Evolutionary conservation across 2,888 invertebrate species (phyloP).

Genomic region (Psococerastis gibbosa): DNA sequence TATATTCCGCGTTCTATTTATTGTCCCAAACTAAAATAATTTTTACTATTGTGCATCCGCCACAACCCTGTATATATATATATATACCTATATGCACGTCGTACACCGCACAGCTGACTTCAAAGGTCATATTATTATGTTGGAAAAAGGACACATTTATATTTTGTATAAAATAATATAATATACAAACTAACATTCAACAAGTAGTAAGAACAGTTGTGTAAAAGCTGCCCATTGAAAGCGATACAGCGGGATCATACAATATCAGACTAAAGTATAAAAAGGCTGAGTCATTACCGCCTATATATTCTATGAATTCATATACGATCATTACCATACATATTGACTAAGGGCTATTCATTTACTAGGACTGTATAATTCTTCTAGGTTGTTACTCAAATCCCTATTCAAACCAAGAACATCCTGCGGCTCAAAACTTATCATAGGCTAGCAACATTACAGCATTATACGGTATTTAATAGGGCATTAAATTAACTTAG

Average conservation of each 20-base stretch:
- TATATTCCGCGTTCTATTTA: no score
- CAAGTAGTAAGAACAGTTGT: constrained; percentile 6
- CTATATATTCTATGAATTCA: constrained; percentile 5
- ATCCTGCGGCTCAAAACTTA: no score
- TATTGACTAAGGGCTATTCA: constrained; percentile 6
- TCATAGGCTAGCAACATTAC: no score
- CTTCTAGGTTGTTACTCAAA: constrained; percentile 5
- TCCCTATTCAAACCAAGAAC: background rate
- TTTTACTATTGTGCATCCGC: no score
- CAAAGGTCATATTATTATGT: no score
- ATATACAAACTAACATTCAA: constrained; percentile 11
- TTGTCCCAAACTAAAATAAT: no score
- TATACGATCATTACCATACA: constrained; percentile 6
- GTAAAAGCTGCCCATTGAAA: constrained; percentile 10
- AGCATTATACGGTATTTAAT: no score
- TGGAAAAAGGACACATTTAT: no score
- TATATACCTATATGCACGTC: no score
- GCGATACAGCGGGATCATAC: constrained; percentile 2
- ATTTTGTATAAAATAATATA: constrained; percentile 1
- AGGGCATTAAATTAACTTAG: no score
- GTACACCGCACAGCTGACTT: no score
- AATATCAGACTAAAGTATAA: constrained; percentile 5
- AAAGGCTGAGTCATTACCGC: constrained; percentile 8
- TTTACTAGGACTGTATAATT: constrained; percentile 7
- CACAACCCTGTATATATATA: no score